Percentiles rank a stretch among this genome's conserved stretches.
Conservation (phyloP, 2,797 vertebrate genomes). For the Microcaecilia unicolor region DNA sequence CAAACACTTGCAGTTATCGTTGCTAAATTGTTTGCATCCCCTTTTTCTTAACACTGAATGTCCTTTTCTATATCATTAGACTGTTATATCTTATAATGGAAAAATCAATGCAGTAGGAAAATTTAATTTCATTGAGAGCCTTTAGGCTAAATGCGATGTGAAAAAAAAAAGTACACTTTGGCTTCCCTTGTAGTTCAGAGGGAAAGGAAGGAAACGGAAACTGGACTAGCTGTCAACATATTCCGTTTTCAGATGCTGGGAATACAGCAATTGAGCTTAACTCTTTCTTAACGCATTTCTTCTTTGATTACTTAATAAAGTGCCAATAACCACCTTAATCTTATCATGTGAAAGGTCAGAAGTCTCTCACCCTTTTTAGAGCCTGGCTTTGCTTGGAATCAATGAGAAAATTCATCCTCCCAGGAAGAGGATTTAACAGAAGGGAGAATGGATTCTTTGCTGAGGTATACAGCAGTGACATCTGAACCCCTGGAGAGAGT, state of each 20-base stretch:
- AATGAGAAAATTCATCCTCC: constrained; percentile 48
- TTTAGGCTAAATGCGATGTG: constrained; percentile 91
- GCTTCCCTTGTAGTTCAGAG: constrained; percentile 71
- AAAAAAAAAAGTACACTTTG: constrained; percentile 85
- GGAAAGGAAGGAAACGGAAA: constrained; percentile 59
- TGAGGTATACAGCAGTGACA: constrained; percentile 48
- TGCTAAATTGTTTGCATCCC: constrained; percentile 51
- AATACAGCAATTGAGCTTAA: constrained; percentile 50
- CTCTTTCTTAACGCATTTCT: constrained; percentile 65
- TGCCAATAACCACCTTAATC: constrained; percentile 73
- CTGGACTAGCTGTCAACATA: constrained; percentile 59
- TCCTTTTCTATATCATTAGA: constrained; percentile 74
- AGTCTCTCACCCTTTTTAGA: constrained; percentile 60
- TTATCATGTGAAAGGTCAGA: constrained; percentile 80
- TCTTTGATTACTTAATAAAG: constrained; percentile 76
- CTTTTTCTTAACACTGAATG: constrained; percentile 52
- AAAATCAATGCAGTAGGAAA: constrained; percentile 91
- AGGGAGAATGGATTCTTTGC: constrained; percentile 63
- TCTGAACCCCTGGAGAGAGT: constrained; percentile 36
- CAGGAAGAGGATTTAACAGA: constrained; percentile 44
- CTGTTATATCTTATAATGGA: constrained; percentile 69
- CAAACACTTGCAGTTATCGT: constrained; percentile 27
- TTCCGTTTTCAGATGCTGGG: constrained; percentile 39
- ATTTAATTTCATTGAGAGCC: constrained; percentile 95
- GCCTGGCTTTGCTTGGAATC: constrained; percentile 66